Conservation (phyloP, 2,888 invertebrate species). For the Drosophila borealis region DNA sequence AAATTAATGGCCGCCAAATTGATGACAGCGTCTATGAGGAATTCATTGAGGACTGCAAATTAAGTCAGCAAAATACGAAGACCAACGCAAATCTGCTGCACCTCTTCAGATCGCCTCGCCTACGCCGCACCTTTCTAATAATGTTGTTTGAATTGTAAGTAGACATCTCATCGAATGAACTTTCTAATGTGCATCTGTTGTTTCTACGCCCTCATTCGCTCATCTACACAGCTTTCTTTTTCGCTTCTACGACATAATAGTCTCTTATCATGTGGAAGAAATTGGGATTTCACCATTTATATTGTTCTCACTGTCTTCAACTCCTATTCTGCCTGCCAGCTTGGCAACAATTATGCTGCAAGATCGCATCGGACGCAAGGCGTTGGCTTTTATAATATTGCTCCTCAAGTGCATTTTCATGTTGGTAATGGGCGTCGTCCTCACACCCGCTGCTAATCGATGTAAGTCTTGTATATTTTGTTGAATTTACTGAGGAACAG, state of each 20-base stretch:
- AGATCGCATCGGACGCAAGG: slow-evolving; percentile 86
- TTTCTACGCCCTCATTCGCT: slow-evolving; percentile 7
- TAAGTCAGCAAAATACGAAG: slow-evolving; percentile 60
- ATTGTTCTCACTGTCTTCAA: slow-evolving; percentile 86
- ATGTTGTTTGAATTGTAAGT: slow-evolving; percentile 88
- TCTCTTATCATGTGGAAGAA: slow-evolving; percentile 87
- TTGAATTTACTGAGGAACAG: too few species aligned
- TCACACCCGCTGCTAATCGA: slow-evolving; percentile 54
- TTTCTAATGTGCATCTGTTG: background rate
- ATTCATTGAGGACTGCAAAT: slow-evolving; percentile 78
- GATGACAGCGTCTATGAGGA: slow-evolving; percentile 77
- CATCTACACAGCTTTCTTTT: slow-evolving; percentile 86
- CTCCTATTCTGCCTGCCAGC: slow-evolving; percentile 87
- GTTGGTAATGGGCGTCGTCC: slow-evolving; percentile 85
- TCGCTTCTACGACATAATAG: slow-evolving; percentile 87
- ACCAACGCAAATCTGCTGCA: slow-evolving; percentile 84
- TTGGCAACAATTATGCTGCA: slow-evolving; percentile 84
- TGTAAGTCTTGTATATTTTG: slow-evolving; percentile 52
- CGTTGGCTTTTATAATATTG: slow-evolving; percentile 86
- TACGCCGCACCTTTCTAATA: slow-evolving; percentile 85
- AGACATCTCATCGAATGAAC: background rate
- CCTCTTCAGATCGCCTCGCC: slow-evolving; percentile 86
- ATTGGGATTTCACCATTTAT: slow-evolving; percentile 86
- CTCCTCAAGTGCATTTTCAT: slow-evolving; percentile 86
- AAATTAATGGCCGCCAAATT: slow-evolving; percentile 85